Evolutionary conservation across 2,113 vertebrate species (phyloP).

Genomic region (Taxidea taxus): DNA sequence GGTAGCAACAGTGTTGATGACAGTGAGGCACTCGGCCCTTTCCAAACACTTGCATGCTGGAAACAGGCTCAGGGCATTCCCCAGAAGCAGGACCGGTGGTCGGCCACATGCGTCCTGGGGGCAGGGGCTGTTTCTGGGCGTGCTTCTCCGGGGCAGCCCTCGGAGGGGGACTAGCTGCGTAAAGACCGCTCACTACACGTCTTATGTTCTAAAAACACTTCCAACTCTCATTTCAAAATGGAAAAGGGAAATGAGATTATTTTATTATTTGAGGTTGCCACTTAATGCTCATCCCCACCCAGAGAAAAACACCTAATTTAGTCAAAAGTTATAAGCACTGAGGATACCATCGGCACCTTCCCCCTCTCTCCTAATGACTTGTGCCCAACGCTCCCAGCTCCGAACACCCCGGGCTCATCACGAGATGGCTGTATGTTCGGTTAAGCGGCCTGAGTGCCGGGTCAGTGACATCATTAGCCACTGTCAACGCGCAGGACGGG

Average conservation of each 20-base stretch:
- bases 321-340: not conserved
- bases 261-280: not conserved
- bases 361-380: not conserved
- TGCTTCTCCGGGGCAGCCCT: not conserved
- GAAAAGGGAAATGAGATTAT: not conserved
- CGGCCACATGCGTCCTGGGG: too few species aligned
- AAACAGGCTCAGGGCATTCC: not conserved
- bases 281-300: not conserved
- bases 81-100: not conserved
- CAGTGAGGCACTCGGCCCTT: not conserved
- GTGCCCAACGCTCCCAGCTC: not conserved
- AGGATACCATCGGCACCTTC: not conserved
- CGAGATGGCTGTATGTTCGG: not conserved
- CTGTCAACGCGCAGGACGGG: rapidly evolving
- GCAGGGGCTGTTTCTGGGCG: too few species aligned
- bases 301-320: not conserved
- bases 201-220: not conserved
- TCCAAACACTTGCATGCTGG: not conserved
- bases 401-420: too few species aligned
- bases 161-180: not conserved
- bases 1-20: not conserved
- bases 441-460: rapidly evolving
- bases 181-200: not conserved
- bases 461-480: too few species aligned
- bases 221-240: not conserved